phyloP scores from a whole-genome alignment of 2,797 vertebrate genomes.

The Labeo calbasu region DNA sequence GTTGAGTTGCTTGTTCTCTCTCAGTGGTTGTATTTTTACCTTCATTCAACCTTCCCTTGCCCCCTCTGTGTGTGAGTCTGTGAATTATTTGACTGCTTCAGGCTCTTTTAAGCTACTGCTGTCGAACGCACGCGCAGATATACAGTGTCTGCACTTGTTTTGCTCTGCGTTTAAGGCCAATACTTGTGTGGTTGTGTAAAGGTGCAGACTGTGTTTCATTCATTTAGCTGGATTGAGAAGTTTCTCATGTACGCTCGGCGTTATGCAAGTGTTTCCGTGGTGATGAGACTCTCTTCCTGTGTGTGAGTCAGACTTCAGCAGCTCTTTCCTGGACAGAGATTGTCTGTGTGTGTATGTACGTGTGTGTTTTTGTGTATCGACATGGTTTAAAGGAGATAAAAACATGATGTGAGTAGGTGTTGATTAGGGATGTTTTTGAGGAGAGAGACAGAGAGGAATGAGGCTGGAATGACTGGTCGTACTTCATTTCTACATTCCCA shows the following conservation, averaged over 20 bases:
- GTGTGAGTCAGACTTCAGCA: conserved; percentile 50
- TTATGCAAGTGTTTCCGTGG: conserved; percentile 47
- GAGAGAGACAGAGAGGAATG: conserved; percentile 19
- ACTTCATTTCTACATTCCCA: neutral
- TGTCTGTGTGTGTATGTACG: conserved; percentile 33
- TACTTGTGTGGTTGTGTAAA: conserved; percentile 31
- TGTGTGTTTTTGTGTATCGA: conserved; percentile 33
- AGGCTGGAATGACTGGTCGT: neutral
- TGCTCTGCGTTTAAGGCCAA: neutral
- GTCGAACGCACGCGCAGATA: neutral
- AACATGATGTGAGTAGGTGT: conserved; percentile 45
- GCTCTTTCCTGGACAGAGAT: conserved; percentile 47
- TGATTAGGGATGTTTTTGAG: conserved; percentile 46
- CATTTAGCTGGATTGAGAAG: conserved; percentile 42
- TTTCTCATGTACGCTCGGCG: conserved; percentile 5
- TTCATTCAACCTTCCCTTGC: conserved; percentile 19
- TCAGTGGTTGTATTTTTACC: conserved; percentile 17
- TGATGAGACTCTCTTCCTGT: conserved; percentile 48
- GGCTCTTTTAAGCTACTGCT: neutral
- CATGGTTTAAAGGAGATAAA: conserved; percentile 7
- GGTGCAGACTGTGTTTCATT: conserved; percentile 23
- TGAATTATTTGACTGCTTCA: conserved; percentile 28
- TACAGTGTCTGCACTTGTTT: neutral
- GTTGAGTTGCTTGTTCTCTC: conserved; percentile 7
- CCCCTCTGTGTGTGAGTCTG: conserved; percentile 24